Conservation (phyloP, 2,113 vertebrate genomes). For the Pyrgilauda ruficollis region DNA sequence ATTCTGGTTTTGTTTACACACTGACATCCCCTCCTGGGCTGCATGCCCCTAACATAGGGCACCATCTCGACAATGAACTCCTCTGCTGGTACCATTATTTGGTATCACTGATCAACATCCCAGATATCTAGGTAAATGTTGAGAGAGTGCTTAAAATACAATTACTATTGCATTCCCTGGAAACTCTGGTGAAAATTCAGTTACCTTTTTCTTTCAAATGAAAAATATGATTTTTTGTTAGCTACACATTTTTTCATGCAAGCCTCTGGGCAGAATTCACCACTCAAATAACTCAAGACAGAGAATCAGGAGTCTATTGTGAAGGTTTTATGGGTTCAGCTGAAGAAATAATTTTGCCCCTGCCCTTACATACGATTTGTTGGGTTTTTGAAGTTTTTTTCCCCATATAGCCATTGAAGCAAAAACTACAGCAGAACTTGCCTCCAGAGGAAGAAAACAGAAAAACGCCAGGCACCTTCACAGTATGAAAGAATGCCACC, state of each 20-base stretch:
- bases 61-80: neutral
- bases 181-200: neutral
- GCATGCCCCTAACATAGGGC: neutral
- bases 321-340: neutral
- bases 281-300: neutral
- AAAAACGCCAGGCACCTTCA: neutral
- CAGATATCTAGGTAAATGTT: neutral
- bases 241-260: neutral
- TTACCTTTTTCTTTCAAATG: neutral
- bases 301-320: neutral
- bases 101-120: neutral
- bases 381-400: neutral
- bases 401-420: neutral
- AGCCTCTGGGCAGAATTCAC: neutral
- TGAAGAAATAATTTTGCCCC: conserved; percentile 12
- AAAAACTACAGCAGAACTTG: neutral
- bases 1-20: neutral
- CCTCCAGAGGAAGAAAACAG: neutral
- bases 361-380: neutral
- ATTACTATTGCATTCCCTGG: neutral
- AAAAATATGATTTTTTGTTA: neutral
- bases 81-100: neutral
- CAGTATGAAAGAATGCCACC: neutral
- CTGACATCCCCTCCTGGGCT: neutral
- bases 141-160: neutral